Percentiles rank a stretch among this genome's conserved stretches.
phyloP scores from a whole-genome alignment of 2,113 vertebrate species.

The Equus quagga region DNA sequence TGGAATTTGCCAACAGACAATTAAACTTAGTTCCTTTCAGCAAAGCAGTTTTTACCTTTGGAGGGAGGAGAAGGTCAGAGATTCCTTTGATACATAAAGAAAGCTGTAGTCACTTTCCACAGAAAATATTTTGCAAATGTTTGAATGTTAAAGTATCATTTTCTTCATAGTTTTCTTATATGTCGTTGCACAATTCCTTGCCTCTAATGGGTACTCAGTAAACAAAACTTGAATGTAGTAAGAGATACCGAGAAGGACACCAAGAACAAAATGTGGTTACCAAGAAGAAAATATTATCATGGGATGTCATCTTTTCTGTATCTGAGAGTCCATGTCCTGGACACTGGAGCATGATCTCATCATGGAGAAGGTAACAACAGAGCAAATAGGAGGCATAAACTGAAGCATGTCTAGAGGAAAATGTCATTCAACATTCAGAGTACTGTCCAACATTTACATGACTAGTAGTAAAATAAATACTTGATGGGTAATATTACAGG shows the following conservation, averaged over 20 bases:
- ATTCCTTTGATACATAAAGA: not conserved
- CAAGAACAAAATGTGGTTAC: not conserved
- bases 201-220: not conserved
- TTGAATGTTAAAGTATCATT: not conserved
- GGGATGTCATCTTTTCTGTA: not conserved
- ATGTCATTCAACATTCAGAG: not conserved
- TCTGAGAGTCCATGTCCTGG: not conserved
- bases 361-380: not conserved
- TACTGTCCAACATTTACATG: not conserved
- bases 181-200: not conserved
- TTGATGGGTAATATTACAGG: not conserved
- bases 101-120: not conserved
- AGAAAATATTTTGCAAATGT: not conserved
- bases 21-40: not conserved
- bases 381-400: not conserved
- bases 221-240: not conserved
- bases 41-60: not conserved
- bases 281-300: not conserved
- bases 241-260: not conserved
- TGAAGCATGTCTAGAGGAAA: not conserved
- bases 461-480: not conserved
- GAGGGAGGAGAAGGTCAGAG: not conserved
- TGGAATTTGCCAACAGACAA: not conserved
- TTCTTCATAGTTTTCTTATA: not conserved
- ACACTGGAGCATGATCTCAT: not conserved